A percentile compares a stretch with the other conserved stretches of the same genome.
Conservation (phyloP, 2,888 invertebrate species). For the Cataglyphis livida region DNA sequence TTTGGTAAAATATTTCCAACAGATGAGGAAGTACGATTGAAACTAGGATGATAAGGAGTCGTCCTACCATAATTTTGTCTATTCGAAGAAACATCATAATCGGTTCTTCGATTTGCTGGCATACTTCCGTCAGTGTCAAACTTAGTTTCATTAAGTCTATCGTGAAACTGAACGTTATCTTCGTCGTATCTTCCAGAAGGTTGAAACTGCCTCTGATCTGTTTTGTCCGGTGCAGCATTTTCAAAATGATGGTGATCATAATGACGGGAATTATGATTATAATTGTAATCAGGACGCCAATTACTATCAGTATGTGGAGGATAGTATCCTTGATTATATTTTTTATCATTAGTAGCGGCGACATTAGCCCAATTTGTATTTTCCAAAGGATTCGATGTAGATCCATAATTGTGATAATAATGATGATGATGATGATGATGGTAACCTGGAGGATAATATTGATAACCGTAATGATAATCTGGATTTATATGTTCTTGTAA, state of each 20-base stretch:
- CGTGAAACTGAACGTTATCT: slow-evolving; percentile 4
- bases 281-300: slow-evolving; percentile 34
- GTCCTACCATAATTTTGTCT: slow-evolving; percentile 65
- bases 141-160: slow-evolving; percentile 1
- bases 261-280: slow-evolving; percentile 4
- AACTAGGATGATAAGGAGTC: slow-evolving; percentile 35
- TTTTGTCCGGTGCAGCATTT: not conserved
- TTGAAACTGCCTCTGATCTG: slow-evolving; percentile 17
- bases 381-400: slow-evolving; percentile 20
- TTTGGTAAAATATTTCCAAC: slow-evolving; percentile 63
- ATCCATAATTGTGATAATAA: slow-evolving; percentile 28
- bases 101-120: slow-evolving; percentile 21
- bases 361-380: slow-evolving; percentile 8
- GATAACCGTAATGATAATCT: not conserved
- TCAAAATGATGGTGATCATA: not conserved
- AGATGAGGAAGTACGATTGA: slow-evolving; percentile 28
- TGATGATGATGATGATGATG: slow-evolving; percentile 16
- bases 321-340: not conserved
- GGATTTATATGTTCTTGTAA: not conserved
- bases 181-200: slow-evolving; percentile 9
- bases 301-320: not conserved
- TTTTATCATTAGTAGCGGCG: not conserved
- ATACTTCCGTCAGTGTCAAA: not conserved
- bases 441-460: slow-evolving; percentile 6
- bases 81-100: slow-evolving; percentile 48